Conservation (phyloP, 2,888 invertebrate genomes). For the Amblyjoppa fuscipennis region DNA sequence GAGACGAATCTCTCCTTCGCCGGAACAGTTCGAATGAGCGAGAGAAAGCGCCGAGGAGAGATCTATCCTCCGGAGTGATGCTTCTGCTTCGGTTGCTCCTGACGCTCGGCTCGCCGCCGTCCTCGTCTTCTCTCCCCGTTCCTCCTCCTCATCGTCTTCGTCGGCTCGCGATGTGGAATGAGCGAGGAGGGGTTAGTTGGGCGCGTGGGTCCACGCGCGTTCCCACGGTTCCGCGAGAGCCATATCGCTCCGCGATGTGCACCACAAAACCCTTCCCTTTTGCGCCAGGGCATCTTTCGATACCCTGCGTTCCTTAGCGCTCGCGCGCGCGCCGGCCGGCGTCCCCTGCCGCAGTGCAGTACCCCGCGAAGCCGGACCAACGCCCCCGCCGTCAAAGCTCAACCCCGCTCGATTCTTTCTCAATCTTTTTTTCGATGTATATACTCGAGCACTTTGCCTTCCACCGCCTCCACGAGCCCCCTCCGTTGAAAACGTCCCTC, state of each 20-base stretch:
- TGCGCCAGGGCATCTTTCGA: constrained; percentile 68
- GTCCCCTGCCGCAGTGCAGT: constrained; percentile 11
- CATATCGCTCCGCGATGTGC: constrained; percentile 80
- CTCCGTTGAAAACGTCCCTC: too few species aligned
- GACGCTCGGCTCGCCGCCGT: constrained; percentile 57
- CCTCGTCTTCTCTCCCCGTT: constrained; percentile 28
- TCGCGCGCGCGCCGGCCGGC: background rate
- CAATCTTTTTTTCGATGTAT: constrained; percentile 20
- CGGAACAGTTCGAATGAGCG: constrained; percentile 51
- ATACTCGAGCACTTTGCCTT: background rate
- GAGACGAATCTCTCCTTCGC: constrained; percentile 46
- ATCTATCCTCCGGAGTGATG: constrained; percentile 49
- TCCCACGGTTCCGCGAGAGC: constrained; percentile 83
- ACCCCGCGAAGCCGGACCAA: constrained; percentile 43
- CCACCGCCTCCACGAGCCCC: too few species aligned
- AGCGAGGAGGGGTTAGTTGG: constrained; percentile 80
- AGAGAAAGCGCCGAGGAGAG: constrained; percentile 7
- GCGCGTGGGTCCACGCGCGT: constrained; percentile 84
- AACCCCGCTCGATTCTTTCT: constrained; percentile 46
- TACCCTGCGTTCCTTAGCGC: constrained; percentile 27
- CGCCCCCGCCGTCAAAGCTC: constrained; percentile 48
- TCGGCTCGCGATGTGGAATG: constrained; percentile 33
- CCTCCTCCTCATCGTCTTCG: background rate
- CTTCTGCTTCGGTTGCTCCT: constrained; percentile 65
- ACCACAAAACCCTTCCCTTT: constrained; percentile 68